Evolutionary conservation across 1,140 invertebrate genomes (phyloP).

Genomic region (Theocolax elegans): DNA sequence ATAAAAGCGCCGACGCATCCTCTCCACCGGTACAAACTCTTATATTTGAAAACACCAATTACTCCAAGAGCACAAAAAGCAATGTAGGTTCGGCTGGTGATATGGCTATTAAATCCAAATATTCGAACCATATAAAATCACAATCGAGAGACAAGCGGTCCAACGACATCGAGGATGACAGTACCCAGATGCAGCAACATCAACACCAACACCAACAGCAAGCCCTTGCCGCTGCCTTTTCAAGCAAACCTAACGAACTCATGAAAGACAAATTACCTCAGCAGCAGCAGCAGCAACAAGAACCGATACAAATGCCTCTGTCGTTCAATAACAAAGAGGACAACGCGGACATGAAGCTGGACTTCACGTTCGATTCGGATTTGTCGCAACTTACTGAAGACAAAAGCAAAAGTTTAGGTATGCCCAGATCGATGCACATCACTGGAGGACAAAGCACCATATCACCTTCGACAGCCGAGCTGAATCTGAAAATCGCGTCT

Average conservation of each 20-base stretch:
- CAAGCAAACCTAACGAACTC: slow-evolving; percentile 72
- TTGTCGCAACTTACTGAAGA: slow-evolving; percentile 82
- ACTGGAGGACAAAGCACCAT: slow-evolving; percentile 71
- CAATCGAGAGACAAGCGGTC: slow-evolving; percentile 61
- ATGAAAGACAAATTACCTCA: slow-evolving; percentile 65
- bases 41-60: slow-evolving; percentile 93
- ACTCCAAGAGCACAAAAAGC: slow-evolving; percentile 69
- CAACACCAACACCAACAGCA: slow-evolving; percentile 58
- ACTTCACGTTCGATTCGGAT: slow-evolving; percentile 88
- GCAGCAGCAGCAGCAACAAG: slow-evolving; percentile 54
- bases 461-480: slow-evolving; percentile 83
- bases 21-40: slow-evolving; percentile 87
- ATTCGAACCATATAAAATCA: slow-evolving; percentile 65
- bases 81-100: slow-evolving; percentile 52
- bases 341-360: slow-evolving; percentile 87
- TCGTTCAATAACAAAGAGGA: slow-evolving; percentile 79
- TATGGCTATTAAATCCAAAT: slow-evolving; percentile 66
- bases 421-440: slow-evolving; percentile 75
- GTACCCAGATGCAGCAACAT: slow-evolving; percentile 52
- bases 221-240: slow-evolving; percentile 68
- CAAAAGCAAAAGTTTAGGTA: slow-evolving; percentile 73
- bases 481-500: slow-evolving; percentile 93
- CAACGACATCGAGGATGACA: slow-evolving; percentile 58
- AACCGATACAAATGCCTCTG: slow-evolving; percentile 72
- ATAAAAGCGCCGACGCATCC: slow-evolving; percentile 66